Conservation (phyloP, 2,113 vertebrate genomes). For the Carassius gibelio region DNA sequence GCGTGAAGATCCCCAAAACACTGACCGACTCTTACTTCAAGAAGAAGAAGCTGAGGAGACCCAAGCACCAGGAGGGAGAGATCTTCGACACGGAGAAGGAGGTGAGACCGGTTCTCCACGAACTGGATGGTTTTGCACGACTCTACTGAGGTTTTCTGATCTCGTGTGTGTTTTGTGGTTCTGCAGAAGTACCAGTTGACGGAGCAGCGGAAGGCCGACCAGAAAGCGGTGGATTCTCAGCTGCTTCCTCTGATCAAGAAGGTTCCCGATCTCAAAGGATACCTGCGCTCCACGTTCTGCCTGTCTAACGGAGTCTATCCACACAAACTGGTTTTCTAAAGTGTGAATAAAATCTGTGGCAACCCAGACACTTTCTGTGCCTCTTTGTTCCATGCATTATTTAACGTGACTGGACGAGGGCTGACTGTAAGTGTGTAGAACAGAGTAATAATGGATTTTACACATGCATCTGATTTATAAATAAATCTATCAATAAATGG, state of each 20-base stretch:
- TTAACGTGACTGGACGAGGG: too few species aligned
- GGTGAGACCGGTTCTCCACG: conserved; percentile 63
- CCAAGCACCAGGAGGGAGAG: conserved; percentile 96
- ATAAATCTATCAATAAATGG: too few species aligned
- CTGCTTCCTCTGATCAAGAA: conserved; percentile 88
- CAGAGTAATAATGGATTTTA: too few species aligned
- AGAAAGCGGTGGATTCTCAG: conserved; percentile 91
- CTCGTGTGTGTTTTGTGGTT: conserved; percentile 28
- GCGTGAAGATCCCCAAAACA: conserved; percentile 87
- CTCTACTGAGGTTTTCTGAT: background rate
- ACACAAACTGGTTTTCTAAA: conserved; percentile 97
- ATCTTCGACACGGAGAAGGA: conserved; percentile 98
- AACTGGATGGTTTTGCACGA: background rate
- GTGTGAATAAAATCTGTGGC: conserved; percentile 71
- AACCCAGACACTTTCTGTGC: background rate
- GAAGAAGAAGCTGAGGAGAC: conserved; percentile 94
- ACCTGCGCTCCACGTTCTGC: conserved; percentile 85
- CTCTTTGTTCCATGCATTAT: background rate
- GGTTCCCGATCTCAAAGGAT: conserved; percentile 89
- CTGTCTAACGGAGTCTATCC: conserved; percentile 92
- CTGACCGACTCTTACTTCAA: conserved; percentile 94
- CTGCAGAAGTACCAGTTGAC: conserved; percentile 92
- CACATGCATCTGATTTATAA: too few species aligned
- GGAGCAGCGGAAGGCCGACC: conserved; percentile 90
- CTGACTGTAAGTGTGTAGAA: too few species aligned